phyloP scores from a whole-genome alignment of 2,797 vertebrate genomes.

The Amblyopsis hoosieri region DNA sequence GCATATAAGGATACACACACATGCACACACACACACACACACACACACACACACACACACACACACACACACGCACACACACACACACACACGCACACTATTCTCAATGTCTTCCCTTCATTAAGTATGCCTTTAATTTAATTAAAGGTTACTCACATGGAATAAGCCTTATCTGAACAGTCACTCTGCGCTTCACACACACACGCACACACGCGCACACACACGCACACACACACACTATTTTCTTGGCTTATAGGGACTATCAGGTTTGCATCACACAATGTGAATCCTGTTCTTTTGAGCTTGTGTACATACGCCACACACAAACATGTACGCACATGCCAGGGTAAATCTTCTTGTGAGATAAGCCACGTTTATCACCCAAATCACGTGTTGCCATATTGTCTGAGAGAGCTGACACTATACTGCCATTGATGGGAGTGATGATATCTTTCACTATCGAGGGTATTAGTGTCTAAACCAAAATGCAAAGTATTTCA shows the following conservation, averaged over 20 bases:
- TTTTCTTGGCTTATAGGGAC: slow-evolving; percentile 54
- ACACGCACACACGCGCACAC: slow-evolving; percentile 17
- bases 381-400: slow-evolving; percentile 26
- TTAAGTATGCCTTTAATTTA: slow-evolving; percentile 56
- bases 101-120: slow-evolving; percentile 30
- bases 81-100: slow-evolving; percentile 69
- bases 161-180: slow-evolving; percentile 61
- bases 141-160: slow-evolving; percentile 62
- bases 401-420: slow-evolving; percentile 54
- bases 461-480: slow-evolving; percentile 30
- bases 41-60: not conserved
- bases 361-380: slow-evolving; percentile 44
- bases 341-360: slow-evolving; percentile 29
- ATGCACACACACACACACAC: no score
- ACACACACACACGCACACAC: slow-evolving; percentile 32
- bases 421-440: slow-evolving; percentile 35
- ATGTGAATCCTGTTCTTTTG: slow-evolving; percentile 48
- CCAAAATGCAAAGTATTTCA: slow-evolving; percentile 20
- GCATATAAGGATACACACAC: no score
- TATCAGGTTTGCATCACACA: slow-evolving; percentile 55
- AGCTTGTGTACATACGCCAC: slow-evolving; percentile 2
- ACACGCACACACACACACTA: slow-evolving; percentile 16
- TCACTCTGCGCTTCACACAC: slow-evolving; percentile 38
- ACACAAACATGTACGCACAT: slow-evolving; percentile 21
- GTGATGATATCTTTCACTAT: slow-evolving; percentile 1